Evolutionary conservation across 23 tunicate species (phyloP).

Genomic region (Botrylloides violaceus): DNA sequence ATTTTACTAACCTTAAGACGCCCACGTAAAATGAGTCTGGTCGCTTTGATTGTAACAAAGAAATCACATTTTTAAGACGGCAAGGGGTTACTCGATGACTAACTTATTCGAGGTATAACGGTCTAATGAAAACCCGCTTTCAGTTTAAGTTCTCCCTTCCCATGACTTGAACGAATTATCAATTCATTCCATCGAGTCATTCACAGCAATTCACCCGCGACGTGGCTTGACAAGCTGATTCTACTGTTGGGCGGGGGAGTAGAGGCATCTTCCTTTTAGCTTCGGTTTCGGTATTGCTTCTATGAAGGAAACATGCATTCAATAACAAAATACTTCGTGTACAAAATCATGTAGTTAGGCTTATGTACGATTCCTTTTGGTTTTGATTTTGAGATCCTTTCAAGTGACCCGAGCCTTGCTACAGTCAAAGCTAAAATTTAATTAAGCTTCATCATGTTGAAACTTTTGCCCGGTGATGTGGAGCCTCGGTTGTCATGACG

Average conservation of each 20-base stretch:
- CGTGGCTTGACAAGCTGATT: conserved; percentile 7
- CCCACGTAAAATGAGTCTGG: neutral
- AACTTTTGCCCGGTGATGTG: too few species aligned
- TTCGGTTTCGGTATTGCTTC: conserved; percentile 25
- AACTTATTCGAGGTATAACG: conserved; percentile 5
- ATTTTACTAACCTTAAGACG: conserved; percentile 1
- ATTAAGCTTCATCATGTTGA: too few species aligned
- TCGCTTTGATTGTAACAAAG: neutral
- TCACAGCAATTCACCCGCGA: conserved; percentile 13
- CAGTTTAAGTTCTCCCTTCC: conserved; percentile 25
- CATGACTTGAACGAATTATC: conserved; percentile 23
- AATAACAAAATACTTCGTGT: neutral
- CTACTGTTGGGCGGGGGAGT: neutral
- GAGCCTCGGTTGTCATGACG: too few species aligned
- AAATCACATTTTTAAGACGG: neutral
- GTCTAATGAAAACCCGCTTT: conserved; percentile 25
- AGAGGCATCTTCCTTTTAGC: neutral
- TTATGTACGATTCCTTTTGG: neutral
- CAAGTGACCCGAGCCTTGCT: neutral
- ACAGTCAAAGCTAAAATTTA: too few species aligned
- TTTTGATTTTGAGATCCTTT: neutral
- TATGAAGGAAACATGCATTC: conserved; percentile 6
- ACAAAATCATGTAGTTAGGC: neutral
- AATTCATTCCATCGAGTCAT: conserved; percentile 4
- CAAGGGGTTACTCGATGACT: conserved; percentile 8